A percentile compares a stretch with the other conserved stretches of the same genome.
Evolutionary conservation across 2,797 vertebrate species (phyloP).

Genomic region (Luscinia megarhynchos): DNA sequence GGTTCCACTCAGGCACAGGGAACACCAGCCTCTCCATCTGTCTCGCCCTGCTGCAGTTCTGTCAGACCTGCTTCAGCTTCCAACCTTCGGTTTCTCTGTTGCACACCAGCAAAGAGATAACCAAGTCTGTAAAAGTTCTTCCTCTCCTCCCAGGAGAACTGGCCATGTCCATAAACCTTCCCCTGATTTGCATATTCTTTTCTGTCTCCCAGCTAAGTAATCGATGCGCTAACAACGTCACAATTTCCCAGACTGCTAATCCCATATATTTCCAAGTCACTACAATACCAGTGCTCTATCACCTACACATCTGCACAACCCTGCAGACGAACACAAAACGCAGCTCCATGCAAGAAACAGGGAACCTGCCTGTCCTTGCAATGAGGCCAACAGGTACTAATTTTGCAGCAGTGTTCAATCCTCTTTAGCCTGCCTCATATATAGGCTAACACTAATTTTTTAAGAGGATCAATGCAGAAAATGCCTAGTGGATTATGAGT

Average conservation of each 20-base stretch:
- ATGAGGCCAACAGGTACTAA: slow-evolving; percentile 40
- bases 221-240: accelerated
- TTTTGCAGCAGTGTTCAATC: slow-evolving; percentile 29
- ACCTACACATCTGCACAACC: neutral
- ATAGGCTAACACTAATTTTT: slow-evolving; percentile 58
- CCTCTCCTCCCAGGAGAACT: neutral
- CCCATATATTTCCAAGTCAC: neutral
- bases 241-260: neutral
- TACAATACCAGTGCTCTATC: neutral
- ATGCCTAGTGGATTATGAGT: slow-evolving; percentile 24
- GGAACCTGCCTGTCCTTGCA: neutral
- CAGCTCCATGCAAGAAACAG: neutral
- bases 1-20: neutral
- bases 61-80: neutral
- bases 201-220: neutral
- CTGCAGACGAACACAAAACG: neutral
- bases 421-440: slow-evolving; percentile 39
- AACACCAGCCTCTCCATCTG: neutral
- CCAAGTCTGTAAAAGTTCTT: neutral
- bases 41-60: neutral
- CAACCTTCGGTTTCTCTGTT: neutral
- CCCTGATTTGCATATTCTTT: neutral
- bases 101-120: neutral
- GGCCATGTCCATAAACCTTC: neutral
- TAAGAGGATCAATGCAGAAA: slow-evolving; percentile 57